Percentiles rank a stretch among this genome's conserved stretches.
These are phyloP conservation scores for Tauraco erythrolophus DNA, from an alignment of 2,113 vertebrate species.

Conservation along the genomic window DNA sequence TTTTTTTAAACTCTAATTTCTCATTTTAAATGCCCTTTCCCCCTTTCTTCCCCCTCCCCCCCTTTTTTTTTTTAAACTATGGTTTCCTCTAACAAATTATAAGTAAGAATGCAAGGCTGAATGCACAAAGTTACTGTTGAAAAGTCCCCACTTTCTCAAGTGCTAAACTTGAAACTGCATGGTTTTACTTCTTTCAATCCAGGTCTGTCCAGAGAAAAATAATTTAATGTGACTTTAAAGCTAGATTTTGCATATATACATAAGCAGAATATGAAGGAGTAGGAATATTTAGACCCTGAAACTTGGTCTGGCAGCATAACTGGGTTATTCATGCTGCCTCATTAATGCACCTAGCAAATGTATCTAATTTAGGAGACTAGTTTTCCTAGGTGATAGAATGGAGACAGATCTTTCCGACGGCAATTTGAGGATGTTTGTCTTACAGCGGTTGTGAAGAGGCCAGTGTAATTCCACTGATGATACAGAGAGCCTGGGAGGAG, in stretches of 20 bases:
- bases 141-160: neutral
- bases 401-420: neutral
- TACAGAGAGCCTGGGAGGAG: neutral
- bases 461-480: neutral
- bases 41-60: fast-evolving
- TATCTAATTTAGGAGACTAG: neutral
- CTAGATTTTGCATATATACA: neutral
- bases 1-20: neutral
- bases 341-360: neutral
- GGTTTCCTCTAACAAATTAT: neutral
- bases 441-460: neutral
- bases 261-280: neutral
- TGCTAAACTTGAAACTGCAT: neutral
- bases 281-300: neutral
- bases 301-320: neutral
- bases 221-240: neutral
- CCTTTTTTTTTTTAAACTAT: neutral
- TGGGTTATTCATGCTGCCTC: neutral
- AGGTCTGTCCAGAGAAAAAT: neutral
- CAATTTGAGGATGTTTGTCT: neutral
- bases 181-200: neutral
- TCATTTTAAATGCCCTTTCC: neutral
- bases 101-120: neutral
- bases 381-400: neutral
- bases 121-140: neutral